Conservation (phyloP, 2,888 invertebrate species). For the Oxytorus armatus region DNA sequence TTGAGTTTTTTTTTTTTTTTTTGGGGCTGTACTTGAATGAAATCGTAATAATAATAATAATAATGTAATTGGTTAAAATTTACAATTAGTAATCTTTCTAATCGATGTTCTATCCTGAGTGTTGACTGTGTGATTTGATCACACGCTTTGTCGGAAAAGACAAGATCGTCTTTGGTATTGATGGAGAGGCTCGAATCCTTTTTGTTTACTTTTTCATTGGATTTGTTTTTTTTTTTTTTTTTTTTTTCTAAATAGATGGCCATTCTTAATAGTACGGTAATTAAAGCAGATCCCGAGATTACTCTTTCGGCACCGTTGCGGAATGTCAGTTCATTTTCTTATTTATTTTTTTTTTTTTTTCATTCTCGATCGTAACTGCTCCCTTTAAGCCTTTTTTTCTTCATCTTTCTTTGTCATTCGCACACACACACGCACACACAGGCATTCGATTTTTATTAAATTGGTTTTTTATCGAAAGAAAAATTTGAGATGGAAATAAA, state of each 20-base stretch:
- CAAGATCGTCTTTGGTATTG: conserved; percentile 71
- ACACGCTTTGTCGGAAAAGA: conserved; percentile 68
- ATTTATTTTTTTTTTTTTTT: conserved; percentile 1
- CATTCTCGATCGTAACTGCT: conserved; percentile 12
- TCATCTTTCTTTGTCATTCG: conserved; percentile 51
- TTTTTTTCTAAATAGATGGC: conserved; percentile 73
- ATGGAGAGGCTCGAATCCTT: conserved; percentile 45
- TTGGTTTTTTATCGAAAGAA: background rate
- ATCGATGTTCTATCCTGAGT: conserved; percentile 74
- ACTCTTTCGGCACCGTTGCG: conserved; percentile 70
- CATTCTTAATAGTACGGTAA: conserved; percentile 54
- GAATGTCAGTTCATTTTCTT: conserved; percentile 74
- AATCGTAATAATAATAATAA: conserved; percentile 28
- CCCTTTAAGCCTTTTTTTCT: conserved; percentile 17
- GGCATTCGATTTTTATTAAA: conserved; percentile 29
- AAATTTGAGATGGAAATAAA: conserved; percentile 6
- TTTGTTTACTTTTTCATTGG: background rate
- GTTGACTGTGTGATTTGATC: conserved; percentile 66
- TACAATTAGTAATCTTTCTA: conserved; percentile 35
- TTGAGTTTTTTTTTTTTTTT: conserved; percentile 65
- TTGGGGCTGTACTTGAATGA: conserved; percentile 41
- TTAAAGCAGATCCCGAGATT: conserved; percentile 71
- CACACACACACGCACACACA: conserved; percentile 45
- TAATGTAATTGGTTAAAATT: conserved; percentile 25
- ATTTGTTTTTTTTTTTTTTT: background rate